A percentile compares a stretch with the other conserved stretches of the same genome.
Evolutionary conservation across 2,797 vertebrate species (phyloP).

Genomic region (Dermochelys coriacea): DNA sequence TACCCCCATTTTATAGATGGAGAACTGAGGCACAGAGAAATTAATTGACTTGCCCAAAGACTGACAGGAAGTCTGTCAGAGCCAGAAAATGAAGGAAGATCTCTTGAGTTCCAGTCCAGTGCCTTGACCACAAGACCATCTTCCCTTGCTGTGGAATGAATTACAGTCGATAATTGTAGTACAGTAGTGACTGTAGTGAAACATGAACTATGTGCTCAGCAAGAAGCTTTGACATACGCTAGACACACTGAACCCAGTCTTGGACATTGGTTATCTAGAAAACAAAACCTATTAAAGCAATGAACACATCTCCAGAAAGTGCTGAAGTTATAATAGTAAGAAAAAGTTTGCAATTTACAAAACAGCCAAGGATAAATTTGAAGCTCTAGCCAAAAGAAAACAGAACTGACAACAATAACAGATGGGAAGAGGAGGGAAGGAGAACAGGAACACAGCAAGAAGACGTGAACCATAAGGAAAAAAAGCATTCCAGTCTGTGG

Average conservation of each 20-base stretch:
- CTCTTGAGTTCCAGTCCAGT: background rate
- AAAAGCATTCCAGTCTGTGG: conserved; percentile 65
- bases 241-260: background rate
- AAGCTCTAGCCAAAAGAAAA: conserved; percentile 71
- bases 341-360: conserved; percentile 60
- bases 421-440: conserved; percentile 74
- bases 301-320: conserved; percentile 38
- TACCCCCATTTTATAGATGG: background rate
- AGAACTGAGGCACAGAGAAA: background rate
- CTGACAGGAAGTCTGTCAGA: background rate
- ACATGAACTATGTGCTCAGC: background rate
- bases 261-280: conserved; percentile 24
- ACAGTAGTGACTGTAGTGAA: background rate
- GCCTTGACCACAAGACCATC: background rate
- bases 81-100: background rate
- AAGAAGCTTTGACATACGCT: background rate
- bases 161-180: background rate
- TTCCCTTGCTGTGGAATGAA: background rate
- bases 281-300: background rate
- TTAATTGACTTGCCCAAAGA: background rate
- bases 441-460: conserved; percentile 64
- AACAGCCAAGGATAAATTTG: conserved; percentile 69
- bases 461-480: conserved; percentile 72
- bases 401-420: conserved; percentile 74
- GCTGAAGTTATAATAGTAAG: conserved; percentile 27